Conservation (phyloP, 2,113 vertebrate genomes). For the Psittacara wagleri region DNA sequence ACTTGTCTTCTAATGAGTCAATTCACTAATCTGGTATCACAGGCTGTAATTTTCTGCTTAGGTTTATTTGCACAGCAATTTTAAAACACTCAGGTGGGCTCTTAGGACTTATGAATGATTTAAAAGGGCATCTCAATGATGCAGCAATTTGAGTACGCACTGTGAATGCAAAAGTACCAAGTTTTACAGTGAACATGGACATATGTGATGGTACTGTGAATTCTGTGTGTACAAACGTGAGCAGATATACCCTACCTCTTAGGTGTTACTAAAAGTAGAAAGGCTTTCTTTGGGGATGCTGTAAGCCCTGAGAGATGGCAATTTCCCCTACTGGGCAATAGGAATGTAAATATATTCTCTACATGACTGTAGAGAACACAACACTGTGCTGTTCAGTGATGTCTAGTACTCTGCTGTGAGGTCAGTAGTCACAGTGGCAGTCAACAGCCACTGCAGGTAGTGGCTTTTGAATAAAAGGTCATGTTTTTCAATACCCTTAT, state of each 20-base stretch:
- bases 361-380: background rate
- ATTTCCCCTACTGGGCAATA: background rate
- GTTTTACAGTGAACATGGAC: background rate
- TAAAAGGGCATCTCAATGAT: background rate
- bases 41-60: background rate
- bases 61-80: background rate
- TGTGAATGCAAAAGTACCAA: background rate
- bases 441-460: conserved; percentile 65
- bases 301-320: background rate
- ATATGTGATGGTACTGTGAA: background rate
- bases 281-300: background rate
- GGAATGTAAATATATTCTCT: conserved; percentile 48
- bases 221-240: background rate
- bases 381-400: conserved; percentile 3
- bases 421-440: conserved; percentile 58
- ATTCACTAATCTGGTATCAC: background rate
- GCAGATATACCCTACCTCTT: background rate
- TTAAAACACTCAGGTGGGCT: background rate
- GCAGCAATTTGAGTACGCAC: background rate
- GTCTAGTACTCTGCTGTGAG: conserved; percentile 46
- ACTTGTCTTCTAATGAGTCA: background rate
- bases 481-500: conserved; percentile 63
- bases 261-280: background rate
- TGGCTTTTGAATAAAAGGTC: conserved; percentile 69
- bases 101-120: background rate